Evolutionary conservation across 2,113 vertebrate genomes (phyloP), one percentile per base, ranked within the genome.

Genomic region (Ifrita kowaldi): DNA sequence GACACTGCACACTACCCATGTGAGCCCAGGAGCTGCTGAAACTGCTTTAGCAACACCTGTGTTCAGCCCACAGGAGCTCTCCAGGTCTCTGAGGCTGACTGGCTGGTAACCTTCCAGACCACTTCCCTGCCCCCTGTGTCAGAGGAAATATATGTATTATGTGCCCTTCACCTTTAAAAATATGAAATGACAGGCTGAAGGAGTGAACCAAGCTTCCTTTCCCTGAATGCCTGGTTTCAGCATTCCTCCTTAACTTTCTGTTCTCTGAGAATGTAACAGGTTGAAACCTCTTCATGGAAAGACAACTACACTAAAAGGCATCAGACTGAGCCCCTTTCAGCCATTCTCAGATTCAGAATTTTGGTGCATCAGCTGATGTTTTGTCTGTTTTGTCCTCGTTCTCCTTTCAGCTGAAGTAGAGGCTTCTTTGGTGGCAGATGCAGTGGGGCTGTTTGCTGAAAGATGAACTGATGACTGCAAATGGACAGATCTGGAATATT

Each of bases 1-100:
- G 44, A 14, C 16, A 12, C 30, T 3, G 1, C 39, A 50, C 33
- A 10, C 10, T 27, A 3, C 5, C n/a, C 7, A 0, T 7, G 41
- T 3, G 3, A 39, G 27, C 16, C 69, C 32, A 46, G 28, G 37
- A 89, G 77, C 55, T 70, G 55, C 47, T 55, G 87, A 35, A 77
- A 35, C 68, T 49, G 59, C 59, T 41, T 76, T 64, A 65, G 59
- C 46, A 37, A 7, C 6, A 26, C 24, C 37, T 14, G 10, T 30
- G 11, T 73, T 83, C 63, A 73, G 42, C 39, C 16, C 33, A 6
- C 14, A 2, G 56, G n/a, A 90, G 28, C 20, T 60, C 9, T 50
- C 22, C 63, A 10, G 11, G 13, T 76, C 32, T 71, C 32, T 53
- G 53, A 32, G 23, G 21, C 13, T 67, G 59, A n/a, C 37, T 49